These are phyloP conservation scores for Dorcus parallelipipedus DNA, from an alignment of 2,888 invertebrate genomes.

Conservation along the genomic window DNA sequence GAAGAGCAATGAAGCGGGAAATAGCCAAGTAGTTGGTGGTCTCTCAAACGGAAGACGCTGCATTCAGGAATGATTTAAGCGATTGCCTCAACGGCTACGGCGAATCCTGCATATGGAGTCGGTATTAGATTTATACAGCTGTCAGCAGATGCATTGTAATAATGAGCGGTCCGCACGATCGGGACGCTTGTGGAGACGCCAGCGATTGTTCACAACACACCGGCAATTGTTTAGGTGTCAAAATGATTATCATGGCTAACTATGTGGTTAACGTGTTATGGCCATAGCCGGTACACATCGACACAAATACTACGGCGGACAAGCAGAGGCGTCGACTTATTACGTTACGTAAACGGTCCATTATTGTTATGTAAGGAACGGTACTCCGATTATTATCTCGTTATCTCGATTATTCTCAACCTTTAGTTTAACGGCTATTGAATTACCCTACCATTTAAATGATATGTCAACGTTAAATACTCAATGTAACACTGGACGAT, in stretches of 20 bases:
- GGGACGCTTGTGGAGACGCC: slow-evolving; percentile 30
- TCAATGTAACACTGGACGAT: too few species aligned
- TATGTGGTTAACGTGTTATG: slow-evolving; percentile 14
- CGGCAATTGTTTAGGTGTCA: slow-evolving; percentile 29
- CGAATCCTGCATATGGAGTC: slow-evolving; percentile 26
- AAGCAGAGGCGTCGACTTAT: slow-evolving; percentile 2
- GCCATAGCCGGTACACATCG: slow-evolving; percentile 11
- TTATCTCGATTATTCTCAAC: slow-evolving; percentile 1
- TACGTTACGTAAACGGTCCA: slow-evolving; percentile 12
- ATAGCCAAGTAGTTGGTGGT: slow-evolving; percentile 16
- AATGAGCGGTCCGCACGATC: slow-evolving; percentile 33
- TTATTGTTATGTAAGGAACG: slow-evolving; percentile 3
- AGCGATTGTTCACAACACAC: slow-evolving; percentile 23
- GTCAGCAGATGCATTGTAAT: slow-evolving; percentile 33
- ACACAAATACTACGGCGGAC: neutral
- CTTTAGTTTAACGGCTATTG: neutral
- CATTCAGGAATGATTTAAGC: slow-evolving; percentile 25
- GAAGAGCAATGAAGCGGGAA: slow-evolving; percentile 10
- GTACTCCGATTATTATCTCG: slow-evolving; percentile 7
- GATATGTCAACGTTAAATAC: too few species aligned
- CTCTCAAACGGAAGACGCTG: slow-evolving; percentile 15
- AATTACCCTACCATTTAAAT: too few species aligned
- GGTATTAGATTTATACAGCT: slow-evolving; percentile 30
- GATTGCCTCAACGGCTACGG: slow-evolving; percentile 21
- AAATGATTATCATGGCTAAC: slow-evolving; percentile 27